phyloP scores from a whole-genome alignment of 2,888 invertebrate species.

The Cosmia pyralina region DNA sequence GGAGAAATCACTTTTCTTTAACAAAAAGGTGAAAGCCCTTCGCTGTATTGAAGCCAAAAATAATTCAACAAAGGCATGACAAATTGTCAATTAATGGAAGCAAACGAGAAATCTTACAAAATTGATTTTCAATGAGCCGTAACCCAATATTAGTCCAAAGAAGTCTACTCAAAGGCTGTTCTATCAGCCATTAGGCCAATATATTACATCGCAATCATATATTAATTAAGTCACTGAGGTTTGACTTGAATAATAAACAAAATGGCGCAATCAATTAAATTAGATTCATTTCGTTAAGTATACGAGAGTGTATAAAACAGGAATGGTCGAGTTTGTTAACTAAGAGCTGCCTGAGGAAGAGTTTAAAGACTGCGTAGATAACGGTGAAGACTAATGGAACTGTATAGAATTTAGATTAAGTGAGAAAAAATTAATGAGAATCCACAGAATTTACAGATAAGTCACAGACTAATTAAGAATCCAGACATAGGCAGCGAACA shows the following conservation, averaged over 20 bases:
- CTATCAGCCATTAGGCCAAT: constrained; percentile 22
- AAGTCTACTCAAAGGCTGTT: constrained; percentile 24
- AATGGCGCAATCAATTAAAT: constrained; percentile 48
- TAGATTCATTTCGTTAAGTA: constrained; percentile 19
- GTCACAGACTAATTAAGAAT: no score
- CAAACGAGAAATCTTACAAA: constrained; percentile 41
- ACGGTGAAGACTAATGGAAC: constrained; percentile 4
- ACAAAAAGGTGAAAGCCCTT: constrained; percentile 38
- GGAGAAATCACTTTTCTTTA: constrained; percentile 8
- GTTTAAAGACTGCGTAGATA: not conserved
- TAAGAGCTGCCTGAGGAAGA: constrained; percentile 7
- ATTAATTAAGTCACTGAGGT: constrained; percentile 33
- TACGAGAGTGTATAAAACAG: constrained; percentile 8
- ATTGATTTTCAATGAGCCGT: constrained; percentile 48
- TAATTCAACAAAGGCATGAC: constrained; percentile 28
- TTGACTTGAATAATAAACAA: constrained; percentile 44
- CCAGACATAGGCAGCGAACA: no score
- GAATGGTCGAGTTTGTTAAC: constrained; percentile 17
- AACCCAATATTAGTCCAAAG: constrained; percentile 31
- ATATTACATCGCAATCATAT: constrained; percentile 46
- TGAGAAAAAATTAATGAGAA: not conserved
- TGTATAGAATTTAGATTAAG: constrained; percentile 2
- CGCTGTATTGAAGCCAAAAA: constrained; percentile 9
- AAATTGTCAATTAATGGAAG: constrained; percentile 46
- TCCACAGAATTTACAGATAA: no score